Base-by-base conservation (phyloP, 1,140 invertebrate species). In the Drosophila truncata region DNA sequence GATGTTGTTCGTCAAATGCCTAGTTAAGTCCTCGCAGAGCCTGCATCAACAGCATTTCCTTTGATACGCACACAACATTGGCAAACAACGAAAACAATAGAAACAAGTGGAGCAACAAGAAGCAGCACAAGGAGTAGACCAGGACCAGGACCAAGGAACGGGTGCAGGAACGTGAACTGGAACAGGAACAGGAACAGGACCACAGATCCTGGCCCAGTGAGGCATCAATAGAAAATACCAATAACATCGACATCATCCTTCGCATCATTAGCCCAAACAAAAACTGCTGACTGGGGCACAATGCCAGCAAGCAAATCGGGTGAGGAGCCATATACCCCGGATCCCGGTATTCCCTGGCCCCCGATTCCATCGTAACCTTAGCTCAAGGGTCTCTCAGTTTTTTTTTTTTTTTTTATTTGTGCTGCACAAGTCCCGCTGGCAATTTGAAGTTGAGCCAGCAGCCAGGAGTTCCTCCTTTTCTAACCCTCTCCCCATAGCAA, bases 181-280 rank as follows among this genome's bases (percentile, higher is more conserved):
- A 71, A 14, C n/a, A 25, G 47, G 50, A 31, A 27, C 29, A 33
- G 41, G n/a, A 72, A 18, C 18, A 46, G 66, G 52, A 31, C 35
- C 46, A 69, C 39, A 66, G 35, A 47, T 57, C 62, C 57, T 47
- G 54, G 66, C 39, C 62, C 46, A 63, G 47, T 77, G 73, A 78
- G 49, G 63, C 74, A 77, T 78, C 74, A 78, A 78, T 78, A 60
- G 74, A 77, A 72, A 69, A 59, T 78, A 78, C 58, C 57, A 81
- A 80, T 64, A 74, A 52, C 82, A 86, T 59, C 70, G 77, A 69
- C 70, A 78, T 79, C 65, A 78, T 78, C 70, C 83, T 82, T 52
- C 75, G 80, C 80, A 87, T 84, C 80, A 87, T 84, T 87, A 80
- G 83, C 67, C 80, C 80, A 78, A 84, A 80, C 70, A 67, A 88